phyloP scores from a whole-genome alignment of 2,888 invertebrate species.

The Tenthredo mesomela region DNA sequence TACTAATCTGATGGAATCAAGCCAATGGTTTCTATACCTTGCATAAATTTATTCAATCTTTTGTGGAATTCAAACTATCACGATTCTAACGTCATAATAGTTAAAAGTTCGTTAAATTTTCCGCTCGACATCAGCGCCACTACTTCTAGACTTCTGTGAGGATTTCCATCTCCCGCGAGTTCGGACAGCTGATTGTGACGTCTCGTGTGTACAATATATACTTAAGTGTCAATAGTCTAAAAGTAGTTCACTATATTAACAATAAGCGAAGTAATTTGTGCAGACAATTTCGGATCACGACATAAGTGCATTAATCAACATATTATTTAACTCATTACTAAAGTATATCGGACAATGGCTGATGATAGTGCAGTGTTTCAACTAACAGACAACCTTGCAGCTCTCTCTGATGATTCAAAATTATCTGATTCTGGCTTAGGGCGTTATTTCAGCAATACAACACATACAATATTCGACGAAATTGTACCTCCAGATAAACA shows the following conservation, averaged over 20 bases:
- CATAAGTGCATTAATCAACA: neutral
- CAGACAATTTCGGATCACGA: neutral
- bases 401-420: slow-evolving; percentile 41
- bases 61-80: neutral
- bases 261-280: neutral
- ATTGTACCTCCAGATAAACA: slow-evolving; percentile 67
- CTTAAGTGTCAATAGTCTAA: neutral
- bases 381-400: slow-evolving; percentile 2
- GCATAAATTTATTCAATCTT: neutral
- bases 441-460: slow-evolving; percentile 72
- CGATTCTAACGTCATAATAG: neutral
- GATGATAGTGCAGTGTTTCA: slow-evolving; percentile 37
- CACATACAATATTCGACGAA: slow-evolving; percentile 74
- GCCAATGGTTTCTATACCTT: neutral
- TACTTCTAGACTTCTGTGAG: too few species aligned
- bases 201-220: slow-evolving; percentile 5
- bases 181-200: slow-evolving; percentile 41
- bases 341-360: neutral
- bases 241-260: neutral
- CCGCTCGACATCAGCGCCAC: neutral
- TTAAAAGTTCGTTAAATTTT: neutral
- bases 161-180: neutral
- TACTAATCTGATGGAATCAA: neutral
- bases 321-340: neutral
- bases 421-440: slow-evolving; percentile 60